Evolutionary conservation across 1,140 invertebrate genomes (phyloP).

Genomic region (Macrostomum lignano): DNA sequence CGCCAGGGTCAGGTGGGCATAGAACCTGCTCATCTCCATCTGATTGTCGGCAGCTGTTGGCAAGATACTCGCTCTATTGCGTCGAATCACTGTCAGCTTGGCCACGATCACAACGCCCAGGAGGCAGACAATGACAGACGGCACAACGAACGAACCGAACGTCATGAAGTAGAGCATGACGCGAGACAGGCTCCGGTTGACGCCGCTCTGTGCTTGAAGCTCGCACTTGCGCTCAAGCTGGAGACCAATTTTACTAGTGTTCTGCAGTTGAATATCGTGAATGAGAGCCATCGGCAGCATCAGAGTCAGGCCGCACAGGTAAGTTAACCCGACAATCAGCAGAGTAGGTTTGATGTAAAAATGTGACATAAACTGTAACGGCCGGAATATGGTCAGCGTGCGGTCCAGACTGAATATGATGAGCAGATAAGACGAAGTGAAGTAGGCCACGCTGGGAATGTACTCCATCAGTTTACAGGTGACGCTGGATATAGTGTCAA

Average conservation of each 20-base stretch:
- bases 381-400: background rate
- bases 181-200: background rate
- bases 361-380: conserved; percentile 1
- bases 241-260: background rate
- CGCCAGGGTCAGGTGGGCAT: background rate
- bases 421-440: background rate
- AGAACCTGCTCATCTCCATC: background rate
- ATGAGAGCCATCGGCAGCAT: background rate
- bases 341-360: background rate
- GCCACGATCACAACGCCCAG: background rate
- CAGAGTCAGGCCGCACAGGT: no score
- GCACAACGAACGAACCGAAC: background rate
- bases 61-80: background rate
- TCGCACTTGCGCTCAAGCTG: background rate
- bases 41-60: background rate
- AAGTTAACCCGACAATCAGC: no score
- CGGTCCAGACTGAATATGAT: background rate
- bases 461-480: conserved; percentile 3
- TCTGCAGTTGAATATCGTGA: background rate
- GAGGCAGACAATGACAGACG: background rate
- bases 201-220: background rate
- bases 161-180: background rate
- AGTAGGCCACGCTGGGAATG: background rate
- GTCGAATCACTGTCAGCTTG: background rate
- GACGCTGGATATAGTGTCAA: background rate